Conservation (phyloP, 2,888 invertebrate genomes). For the Drosophila longiperda region DNA sequence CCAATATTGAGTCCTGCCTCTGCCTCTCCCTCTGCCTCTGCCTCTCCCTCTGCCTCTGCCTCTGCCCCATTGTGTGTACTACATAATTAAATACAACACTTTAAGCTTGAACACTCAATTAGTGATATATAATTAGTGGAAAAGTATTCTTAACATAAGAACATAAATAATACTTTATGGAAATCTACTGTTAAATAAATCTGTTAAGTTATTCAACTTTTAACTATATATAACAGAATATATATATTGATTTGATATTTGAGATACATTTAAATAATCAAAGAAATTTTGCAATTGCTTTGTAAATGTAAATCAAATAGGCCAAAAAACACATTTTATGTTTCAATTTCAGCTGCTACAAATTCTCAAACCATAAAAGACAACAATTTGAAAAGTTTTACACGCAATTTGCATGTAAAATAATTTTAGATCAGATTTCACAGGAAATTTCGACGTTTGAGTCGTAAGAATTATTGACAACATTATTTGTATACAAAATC, state of each 20-base stretch:
- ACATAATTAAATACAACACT: background rate
- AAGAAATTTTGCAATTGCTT: background rate
- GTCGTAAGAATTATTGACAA: background rate
- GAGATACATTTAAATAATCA: background rate
- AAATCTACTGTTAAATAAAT: background rate
- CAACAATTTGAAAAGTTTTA: background rate
- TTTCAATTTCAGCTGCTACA: background rate
- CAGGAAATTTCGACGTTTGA: slow-evolving; percentile 1
- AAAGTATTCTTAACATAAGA: background rate
- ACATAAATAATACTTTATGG: background rate
- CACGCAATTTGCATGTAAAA: background rate
- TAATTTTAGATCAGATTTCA: background rate
- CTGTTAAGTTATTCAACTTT: background rate
- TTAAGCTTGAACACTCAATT: background rate
- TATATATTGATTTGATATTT: background rate
- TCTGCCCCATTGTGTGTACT: background rate
- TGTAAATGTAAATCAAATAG: background rate
- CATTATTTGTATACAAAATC: slow-evolving; percentile 14
- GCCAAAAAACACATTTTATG: background rate
- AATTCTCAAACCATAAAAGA: background rate
- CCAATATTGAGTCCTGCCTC: background rate
- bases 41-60: too few relatives aligned
- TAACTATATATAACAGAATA: background rate
- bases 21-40: background rate
- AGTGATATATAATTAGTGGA: background rate